Evolutionary conservation across 2,797 vertebrate species (phyloP), one percentile per base, ranked within the genome.

Genomic region (Hippocampus kuda): DNA sequence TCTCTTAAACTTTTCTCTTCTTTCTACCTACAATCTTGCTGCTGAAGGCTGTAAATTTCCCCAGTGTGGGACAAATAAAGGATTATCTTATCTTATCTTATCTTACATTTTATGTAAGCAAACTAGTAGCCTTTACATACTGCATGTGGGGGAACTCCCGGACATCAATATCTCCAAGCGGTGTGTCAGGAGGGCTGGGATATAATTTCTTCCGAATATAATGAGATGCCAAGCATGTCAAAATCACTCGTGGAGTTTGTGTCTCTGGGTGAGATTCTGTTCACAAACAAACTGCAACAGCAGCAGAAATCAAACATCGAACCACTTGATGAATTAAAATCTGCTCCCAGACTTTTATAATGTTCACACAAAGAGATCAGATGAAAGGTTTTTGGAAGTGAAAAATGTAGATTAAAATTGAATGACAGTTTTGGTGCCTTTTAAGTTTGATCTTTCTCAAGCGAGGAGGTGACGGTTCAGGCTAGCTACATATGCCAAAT

Each of bases 381-480:
- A 76, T 71, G 72, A 81, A 77, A 74, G 54, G 64, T 3, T 67
- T 71, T 75, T 68, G 70, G 66, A 74, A 72, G 46, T 59, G 76
- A 71, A 70, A 72, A 74, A 62, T 64, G 81, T 70, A 80, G 78
- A 79, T 79, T 70, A 76, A 78, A 81, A 79, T 79, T 56, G 68
- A 83, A 86, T 80, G 75, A 81, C 73, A 70, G 73, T 73, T 76
- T 67, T 59, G 18, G 65, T 73, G 67, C 54, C 77, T 81, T 79
- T 83, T 65, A 77, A 71, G 72, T 78, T 75, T 38, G 34, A 38
- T 7, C 34, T 38, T 38, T 38, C 34, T 38, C 34, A 6, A 8
- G 34, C 7, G 34, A 38, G 79, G 75, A 80, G 75, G 78, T 81
- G 77, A 81, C 7, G 22, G 74, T 64, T 66, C 71, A 65, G 70